These are phyloP conservation scores for Progne subis DNA, from an alignment of 2,113 vertebrate genomes.

Conservation along the genomic window DNA sequence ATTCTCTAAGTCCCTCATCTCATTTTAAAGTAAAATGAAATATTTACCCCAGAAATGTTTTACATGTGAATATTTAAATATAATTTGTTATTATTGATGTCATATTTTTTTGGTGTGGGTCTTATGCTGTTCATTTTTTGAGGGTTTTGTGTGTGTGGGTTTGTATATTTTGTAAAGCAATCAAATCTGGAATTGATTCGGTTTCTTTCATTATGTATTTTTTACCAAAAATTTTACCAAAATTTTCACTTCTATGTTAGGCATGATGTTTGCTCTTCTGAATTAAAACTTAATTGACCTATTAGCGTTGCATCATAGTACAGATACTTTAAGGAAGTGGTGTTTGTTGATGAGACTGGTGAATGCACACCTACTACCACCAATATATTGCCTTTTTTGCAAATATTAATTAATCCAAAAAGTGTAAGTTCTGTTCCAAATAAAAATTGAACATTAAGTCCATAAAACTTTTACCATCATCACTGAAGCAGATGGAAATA, in stretches of 20 bases:
- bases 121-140: not conserved
- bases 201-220: not conserved
- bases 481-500: not conserved
- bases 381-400: not conserved
- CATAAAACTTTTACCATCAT: fast-evolving
- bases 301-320: not conserved
- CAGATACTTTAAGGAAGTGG: not conserved
- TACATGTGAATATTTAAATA: not conserved
- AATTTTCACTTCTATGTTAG: not conserved
- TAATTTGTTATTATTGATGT: not conserved
- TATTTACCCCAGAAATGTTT: not conserved
- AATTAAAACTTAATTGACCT: not conserved
- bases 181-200: not conserved
- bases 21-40: not conserved
- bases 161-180: not conserved
- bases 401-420: not conserved
- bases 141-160: not conserved
- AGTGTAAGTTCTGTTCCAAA: not conserved
- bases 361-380: not conserved
- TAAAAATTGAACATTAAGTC: not conserved
- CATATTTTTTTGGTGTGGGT: fast-evolving
- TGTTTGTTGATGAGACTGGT: not conserved
- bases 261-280: not conserved
- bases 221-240: not conserved
- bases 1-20: not conserved